Evolutionary conservation across 2,113 vertebrate genomes (phyloP).

Genomic region (Embiotoca jacksoni): DNA sequence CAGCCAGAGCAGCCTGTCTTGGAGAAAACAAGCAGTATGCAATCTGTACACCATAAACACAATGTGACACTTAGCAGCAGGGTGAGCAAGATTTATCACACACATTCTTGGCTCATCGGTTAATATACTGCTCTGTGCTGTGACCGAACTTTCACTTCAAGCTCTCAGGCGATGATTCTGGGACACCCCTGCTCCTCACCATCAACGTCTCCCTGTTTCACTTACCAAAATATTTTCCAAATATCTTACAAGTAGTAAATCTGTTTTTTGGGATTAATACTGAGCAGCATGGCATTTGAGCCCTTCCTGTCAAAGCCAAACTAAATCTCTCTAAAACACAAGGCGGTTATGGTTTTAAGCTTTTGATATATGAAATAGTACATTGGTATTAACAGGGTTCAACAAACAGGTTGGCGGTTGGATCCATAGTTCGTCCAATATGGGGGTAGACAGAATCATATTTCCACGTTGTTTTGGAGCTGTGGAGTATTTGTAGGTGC

Average conservation of each 20-base stretch:
- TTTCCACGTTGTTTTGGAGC: constrained; percentile 69
- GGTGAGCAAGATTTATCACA: constrained; percentile 71
- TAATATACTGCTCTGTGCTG: constrained; percentile 61
- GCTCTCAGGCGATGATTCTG: constrained; percentile 44
- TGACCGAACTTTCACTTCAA: constrained; percentile 66
- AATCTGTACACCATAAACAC: constrained; percentile 79
- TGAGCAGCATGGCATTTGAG: constrained; percentile 61
- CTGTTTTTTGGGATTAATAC: constrained; percentile 73
- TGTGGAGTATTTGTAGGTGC: constrained; percentile 71
- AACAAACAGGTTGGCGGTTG: constrained; percentile 18
- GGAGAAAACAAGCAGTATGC: constrained; percentile 70
- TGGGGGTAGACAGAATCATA: constrained; percentile 33
- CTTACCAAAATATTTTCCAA: constrained; percentile 64
- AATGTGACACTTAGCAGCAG: constrained; percentile 72
- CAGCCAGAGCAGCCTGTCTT: constrained; percentile 52
- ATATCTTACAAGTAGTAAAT: constrained; percentile 72
- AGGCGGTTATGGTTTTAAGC: constrained; percentile 49
- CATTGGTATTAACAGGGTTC: constrained; percentile 47
- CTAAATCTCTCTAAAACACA: constrained; percentile 57
- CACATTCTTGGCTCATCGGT: constrained; percentile 67
- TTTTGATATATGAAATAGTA: constrained; percentile 47
- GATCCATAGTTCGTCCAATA: constrained; percentile 34
- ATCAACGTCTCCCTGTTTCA: constrained; percentile 61
- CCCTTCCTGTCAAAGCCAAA: constrained; percentile 53
- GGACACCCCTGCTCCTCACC: constrained; percentile 53